Base-by-base conservation (phyloP, 2,888 invertebrate species). In the Epistrophella euchroma region DNA sequence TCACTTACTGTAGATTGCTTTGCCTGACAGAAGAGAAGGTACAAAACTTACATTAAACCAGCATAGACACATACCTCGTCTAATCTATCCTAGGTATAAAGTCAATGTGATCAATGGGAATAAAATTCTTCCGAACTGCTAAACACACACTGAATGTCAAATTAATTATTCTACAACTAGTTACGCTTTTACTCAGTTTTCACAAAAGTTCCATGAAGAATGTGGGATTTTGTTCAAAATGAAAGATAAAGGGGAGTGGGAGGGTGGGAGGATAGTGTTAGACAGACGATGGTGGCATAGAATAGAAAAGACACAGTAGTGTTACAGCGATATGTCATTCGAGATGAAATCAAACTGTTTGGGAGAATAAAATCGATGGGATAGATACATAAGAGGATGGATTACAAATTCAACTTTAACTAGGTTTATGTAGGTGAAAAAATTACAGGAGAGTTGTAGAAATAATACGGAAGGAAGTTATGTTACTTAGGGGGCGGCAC, bases 111-210 rank as follows among this genome's bases (percentile, higher is more conserved):
- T 84, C 84, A 84, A 80, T 85, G 80, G 50, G 76, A 85, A 80
- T 80, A 80, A 72, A 80, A 85, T 85, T 85, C 80, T 85, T 85
- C 80, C 85, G 72, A 76, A 76, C 80, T 85, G 76, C 60, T 85
- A 85, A 85, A 75, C 80, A 85, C 76, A 80, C 85, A 85, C 72
- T 85, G 85, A 85, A 85, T 85, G 85, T 80, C 85, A 85, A 85
- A 85, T 85, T 85, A 85, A 85, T 85, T 85, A 85, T 85, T 85
- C 80, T 60, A 85, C 76, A 72, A 79, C 79, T 71, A 50, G 47
- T 68, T 68, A 66, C 79, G 71, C 43, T 78, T 58, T 68, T 60
- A 35, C 52, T 37, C 68, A 68, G 68, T 52, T 37, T 68, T 47
- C 28, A 68, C 35, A 68, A 68, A 68, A 50, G 68, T 52, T 9